phyloP scores from a whole-genome alignment of 2,888 invertebrate species.

The Drosophila algonquin region DNA sequence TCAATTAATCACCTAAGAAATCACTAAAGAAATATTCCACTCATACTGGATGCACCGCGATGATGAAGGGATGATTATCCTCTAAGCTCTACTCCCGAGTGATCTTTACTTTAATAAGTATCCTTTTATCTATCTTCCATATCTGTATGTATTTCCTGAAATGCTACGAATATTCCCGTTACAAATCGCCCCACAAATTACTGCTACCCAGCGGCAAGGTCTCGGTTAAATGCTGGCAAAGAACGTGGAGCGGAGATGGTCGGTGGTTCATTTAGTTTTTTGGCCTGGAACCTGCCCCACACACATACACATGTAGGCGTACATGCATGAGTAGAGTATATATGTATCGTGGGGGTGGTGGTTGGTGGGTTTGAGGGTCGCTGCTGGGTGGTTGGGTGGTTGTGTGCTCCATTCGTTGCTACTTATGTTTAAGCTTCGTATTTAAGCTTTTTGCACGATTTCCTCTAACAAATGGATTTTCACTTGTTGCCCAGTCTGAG shows the following conservation, averaged over 20 bases:
- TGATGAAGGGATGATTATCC: too few species aligned
- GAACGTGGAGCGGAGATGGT: constrained; percentile 53
- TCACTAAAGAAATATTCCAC: too few species aligned
- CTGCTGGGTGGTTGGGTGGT: constrained; percentile 23
- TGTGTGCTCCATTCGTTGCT: constrained; percentile 53
- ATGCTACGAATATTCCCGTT: not conserved
- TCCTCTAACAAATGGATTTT: constrained; percentile 77
- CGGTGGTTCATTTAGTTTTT: constrained; percentile 59
- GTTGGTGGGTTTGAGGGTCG: constrained; percentile 15
- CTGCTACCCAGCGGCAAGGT: not conserved
- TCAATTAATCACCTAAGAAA: too few species aligned
- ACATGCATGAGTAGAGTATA: not conserved
- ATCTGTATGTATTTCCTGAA: not conserved
- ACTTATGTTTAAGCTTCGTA: constrained; percentile 77
- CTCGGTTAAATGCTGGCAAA: constrained; percentile 17
- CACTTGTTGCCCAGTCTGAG: constrained; percentile 69
- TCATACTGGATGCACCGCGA: too few species aligned
- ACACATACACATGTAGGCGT: constrained; percentile 61
- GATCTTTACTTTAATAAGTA: too few species aligned
- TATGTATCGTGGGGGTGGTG: not conserved
- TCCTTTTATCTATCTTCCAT: too few species aligned
- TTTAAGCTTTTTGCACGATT: constrained; percentile 81
- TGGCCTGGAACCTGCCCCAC: constrained; percentile 65
- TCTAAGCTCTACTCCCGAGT: too few species aligned
- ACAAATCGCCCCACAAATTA: not conserved